These are phyloP conservation scores for Pogona vitticeps DNA, from an alignment of 2,113 vertebrate species.

Conservation along the genomic window DNA sequence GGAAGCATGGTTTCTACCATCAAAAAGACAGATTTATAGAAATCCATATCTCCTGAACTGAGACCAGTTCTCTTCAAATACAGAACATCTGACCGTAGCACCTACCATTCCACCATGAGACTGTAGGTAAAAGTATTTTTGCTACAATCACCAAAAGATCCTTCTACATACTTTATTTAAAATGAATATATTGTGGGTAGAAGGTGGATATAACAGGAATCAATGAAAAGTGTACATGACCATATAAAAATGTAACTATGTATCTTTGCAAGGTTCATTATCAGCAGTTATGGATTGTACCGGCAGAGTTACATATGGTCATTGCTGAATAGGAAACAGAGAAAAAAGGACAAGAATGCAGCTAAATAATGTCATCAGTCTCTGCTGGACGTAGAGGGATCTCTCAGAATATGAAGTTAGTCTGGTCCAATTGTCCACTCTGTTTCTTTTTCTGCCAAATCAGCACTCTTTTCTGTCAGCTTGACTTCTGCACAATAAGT, in stretches of 20 bases:
- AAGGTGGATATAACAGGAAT: neutral
- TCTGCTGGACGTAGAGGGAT: neutral
- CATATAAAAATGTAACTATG: too few species aligned
- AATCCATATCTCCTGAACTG: neutral
- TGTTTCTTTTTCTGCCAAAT: neutral
- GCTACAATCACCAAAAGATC: slow-evolving; percentile 62
- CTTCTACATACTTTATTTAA: slow-evolving; percentile 54
- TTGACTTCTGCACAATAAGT: neutral
- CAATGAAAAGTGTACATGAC: neutral
- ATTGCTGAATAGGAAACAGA: neutral
- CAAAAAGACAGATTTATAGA: neutral
- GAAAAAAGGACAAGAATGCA: neutral
- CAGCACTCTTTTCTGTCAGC: neutral
- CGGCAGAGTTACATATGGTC: neutral
- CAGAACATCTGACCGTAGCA: neutral
- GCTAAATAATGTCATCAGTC: neutral
- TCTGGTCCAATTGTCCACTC: neutral
- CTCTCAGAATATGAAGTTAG: too few species aligned
- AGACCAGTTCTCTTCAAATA: neutral
- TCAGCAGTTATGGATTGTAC: neutral
- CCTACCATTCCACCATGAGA: slow-evolving; percentile 10
- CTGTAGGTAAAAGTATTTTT: slow-evolving; percentile 47
- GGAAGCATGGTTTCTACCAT: neutral
- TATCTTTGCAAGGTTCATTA: slow-evolving; percentile 24
- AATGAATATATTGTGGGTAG: slow-evolving; percentile 41